A percentile compares a stretch with the other conserved stretches of the same genome.
These are phyloP conservation scores for Protonemura montana DNA, from an alignment of 2,888 invertebrate genomes.

Conservation along the genomic window DNA sequence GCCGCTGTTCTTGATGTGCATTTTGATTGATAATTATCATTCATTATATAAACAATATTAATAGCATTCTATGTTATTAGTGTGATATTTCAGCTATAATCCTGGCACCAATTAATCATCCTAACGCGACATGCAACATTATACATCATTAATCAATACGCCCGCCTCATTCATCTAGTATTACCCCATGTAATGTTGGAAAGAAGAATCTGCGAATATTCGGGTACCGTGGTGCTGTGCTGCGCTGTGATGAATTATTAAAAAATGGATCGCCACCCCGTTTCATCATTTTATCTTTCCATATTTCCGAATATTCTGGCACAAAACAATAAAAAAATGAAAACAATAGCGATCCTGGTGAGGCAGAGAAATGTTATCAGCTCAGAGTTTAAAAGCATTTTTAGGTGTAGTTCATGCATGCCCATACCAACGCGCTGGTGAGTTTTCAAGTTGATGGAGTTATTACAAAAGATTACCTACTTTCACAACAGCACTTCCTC, in stretches of 20 bases:
- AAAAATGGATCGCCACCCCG: not conserved
- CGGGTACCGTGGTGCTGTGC: too few relatives aligned
- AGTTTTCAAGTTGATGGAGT: too few relatives aligned
- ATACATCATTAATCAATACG: constrained; percentile 28
- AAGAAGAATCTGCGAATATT: not conserved
- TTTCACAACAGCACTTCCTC: too few relatives aligned
- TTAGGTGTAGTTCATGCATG: too few relatives aligned
- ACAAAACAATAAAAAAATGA: constrained; percentile 19
- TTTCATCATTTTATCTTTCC: constrained; percentile 7
- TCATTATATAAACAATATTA: constrained; percentile 25
- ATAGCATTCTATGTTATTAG: constrained; percentile 9
- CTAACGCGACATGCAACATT: constrained; percentile 22
- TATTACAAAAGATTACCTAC: too few relatives aligned
- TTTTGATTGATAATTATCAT: constrained; percentile 25
- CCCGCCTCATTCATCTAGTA: not conserved
- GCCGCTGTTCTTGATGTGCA: not conserved
- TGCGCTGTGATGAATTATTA: not conserved
- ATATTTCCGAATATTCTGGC: not conserved
- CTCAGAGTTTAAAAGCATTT: too few relatives aligned
- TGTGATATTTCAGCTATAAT: not conserved
- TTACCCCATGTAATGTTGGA: not conserved
- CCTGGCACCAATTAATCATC: constrained; percentile 15
- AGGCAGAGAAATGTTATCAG: not conserved
- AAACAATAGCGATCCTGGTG: not conserved
- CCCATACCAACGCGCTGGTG: too few relatives aligned